Evolutionary conservation across 2,888 invertebrate genomes (phyloP).

Genomic region (Perizoma affinitatum): DNA sequence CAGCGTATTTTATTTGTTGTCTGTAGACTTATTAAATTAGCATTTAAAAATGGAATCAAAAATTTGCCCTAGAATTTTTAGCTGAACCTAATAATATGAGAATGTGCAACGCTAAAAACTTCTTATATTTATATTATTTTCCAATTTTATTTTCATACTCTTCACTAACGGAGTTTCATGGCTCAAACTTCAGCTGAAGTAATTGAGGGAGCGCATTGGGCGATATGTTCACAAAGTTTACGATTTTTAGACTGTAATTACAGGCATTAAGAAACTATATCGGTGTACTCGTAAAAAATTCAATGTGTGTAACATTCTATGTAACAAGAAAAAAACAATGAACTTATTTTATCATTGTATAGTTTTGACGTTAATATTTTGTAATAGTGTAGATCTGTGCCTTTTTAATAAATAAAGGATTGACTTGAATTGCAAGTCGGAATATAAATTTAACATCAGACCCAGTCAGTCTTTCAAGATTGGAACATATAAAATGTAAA

Average conservation of each 20-base stretch:
- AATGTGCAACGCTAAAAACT: constrained; percentile 83
- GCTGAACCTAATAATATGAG: constrained; percentile 75
- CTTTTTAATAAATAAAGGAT: no score
- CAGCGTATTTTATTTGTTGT: constrained; percentile 14
- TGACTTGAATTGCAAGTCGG: not conserved
- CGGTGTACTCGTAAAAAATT: no score
- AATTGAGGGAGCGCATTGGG: constrained; percentile 56
- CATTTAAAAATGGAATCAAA: constrained; percentile 55
- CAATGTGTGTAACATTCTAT: no score
- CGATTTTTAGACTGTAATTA: constrained; percentile 33
- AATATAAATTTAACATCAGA: no score
- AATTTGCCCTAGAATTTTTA: constrained; percentile 69
- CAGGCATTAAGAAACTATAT: constrained; percentile 2
- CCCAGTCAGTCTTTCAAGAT: not conserved
- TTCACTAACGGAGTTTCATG: constrained; percentile 70
- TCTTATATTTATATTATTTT: constrained; percentile 73
- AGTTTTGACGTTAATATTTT: no score
- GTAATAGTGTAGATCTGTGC: no score
- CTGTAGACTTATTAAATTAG: constrained; percentile 6
- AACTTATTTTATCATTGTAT: no score
- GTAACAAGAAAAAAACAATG: no score
- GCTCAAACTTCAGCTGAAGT: constrained; percentile 64
- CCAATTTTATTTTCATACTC: constrained; percentile 74
- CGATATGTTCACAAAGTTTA: constrained; percentile 51
- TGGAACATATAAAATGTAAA: not conserved